Base-by-base conservation (phyloP, 2,113 vertebrate genomes). In the Nothocercus julius region DNA sequence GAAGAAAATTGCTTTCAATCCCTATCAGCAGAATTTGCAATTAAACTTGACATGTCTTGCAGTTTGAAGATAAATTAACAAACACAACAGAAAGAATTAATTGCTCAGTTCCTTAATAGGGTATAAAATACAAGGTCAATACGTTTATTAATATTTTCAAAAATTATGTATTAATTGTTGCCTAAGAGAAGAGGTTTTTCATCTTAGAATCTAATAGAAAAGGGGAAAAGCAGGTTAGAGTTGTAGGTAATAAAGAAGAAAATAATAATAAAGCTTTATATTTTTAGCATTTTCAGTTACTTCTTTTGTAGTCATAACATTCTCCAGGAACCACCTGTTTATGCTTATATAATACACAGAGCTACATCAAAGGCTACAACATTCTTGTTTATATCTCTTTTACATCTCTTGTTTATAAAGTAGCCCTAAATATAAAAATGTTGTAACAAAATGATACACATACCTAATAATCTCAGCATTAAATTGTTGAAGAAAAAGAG, bases 381-480 rank as follows among this genome's bases (percentile, higher is more conserved):
- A 40, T 70, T n/a, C n/a, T n/a, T n/a, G n/a, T n/a, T n/a, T n/a
- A n/a, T n/a, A n/a, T n/a, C n/a, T n/a, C n/a, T 91, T 94, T 94
- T 78, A 59, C 8, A 56, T 18, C 19, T 20, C 8, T 67, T 85
- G 10, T 88, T 93, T 82, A 73, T 68, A 92, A 95, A 88, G 7
- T 54, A 85, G 3, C 49, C 53, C 42, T 54, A 92, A 84, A 83
- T 6, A 74, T 45, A 34, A 82, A 89, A 68, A 76, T 53, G 8
- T 44, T 90, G 54, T 66, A 95, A 81, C 36, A 96, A 96, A 96
- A 87, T 82, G 66, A 32, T 67, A 91, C 16, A 93, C 82, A 53
- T 30, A 84, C 34, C 11, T 94, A 96, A 92, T 94, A 95, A 93
- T 90, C 66, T 85, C 32, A 64, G 7, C 32, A 95, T 95, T 94